phyloP scores from a whole-genome alignment of 2,888 invertebrate genomes.

The Strigamia transsilvanica region DNA sequence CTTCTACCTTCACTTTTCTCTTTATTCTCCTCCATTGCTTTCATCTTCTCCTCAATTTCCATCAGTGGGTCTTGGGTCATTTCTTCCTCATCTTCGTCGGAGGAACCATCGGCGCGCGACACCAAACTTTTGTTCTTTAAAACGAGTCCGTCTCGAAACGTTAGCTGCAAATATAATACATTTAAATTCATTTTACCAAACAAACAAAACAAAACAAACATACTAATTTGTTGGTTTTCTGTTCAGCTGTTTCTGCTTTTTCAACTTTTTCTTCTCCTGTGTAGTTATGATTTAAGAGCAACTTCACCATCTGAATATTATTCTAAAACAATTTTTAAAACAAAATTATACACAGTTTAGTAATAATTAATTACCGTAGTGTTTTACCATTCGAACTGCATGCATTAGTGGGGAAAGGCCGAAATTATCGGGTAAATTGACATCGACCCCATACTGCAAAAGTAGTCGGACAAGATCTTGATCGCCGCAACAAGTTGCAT shows the following conservation, averaged over 20 bases:
- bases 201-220: neutral
- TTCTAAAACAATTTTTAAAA: slow-evolving; percentile 60
- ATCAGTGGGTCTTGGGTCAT: slow-evolving; percentile 19
- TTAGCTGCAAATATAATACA: neutral
- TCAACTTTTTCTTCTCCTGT: slow-evolving; percentile 56
- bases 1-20: neutral
- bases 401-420: slow-evolving; percentile 65
- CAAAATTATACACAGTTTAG: neutral
- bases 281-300: slow-evolving; percentile 63
- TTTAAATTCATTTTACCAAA: neutral
- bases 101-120: neutral
- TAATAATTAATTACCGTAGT: no score
- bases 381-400: slow-evolving; percentile 63
- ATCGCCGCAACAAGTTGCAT: slow-evolving; percentile 62
- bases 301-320: slow-evolving; percentile 63
- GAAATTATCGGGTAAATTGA: slow-evolving; percentile 63
- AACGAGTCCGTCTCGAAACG: slow-evolving; percentile 14
- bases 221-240: neutral
- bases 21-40: neutral
- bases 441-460: slow-evolving; percentile 62
- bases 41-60: slow-evolving; percentile 25
- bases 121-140: neutral
- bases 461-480: slow-evolving; percentile 62
- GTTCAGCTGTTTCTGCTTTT: neutral
- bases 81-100: slow-evolving; percentile 14